Evolutionary conservation across 2,888 invertebrate species (phyloP).

Genomic region (Rambutsinella grinnellia): DNA sequence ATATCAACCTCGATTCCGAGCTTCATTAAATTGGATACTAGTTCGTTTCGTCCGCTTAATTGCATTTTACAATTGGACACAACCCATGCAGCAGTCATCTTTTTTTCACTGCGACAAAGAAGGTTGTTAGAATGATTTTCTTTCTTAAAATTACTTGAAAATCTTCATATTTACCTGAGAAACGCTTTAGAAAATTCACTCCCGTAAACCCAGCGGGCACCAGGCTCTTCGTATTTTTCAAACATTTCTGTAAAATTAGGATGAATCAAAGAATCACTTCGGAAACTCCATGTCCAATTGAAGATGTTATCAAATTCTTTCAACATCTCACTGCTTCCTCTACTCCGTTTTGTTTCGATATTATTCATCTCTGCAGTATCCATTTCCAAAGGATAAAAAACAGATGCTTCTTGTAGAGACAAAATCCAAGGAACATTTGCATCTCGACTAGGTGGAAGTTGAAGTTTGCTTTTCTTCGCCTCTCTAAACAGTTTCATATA

Average conservation of each 20-base stretch:
- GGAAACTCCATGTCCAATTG: slow-evolving; percentile 42
- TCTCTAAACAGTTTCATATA: not conserved
- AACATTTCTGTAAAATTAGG: slow-evolving; percentile 4
- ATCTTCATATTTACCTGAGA: no score
- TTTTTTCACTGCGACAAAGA: not conserved
- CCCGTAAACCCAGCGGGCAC: not conserved
- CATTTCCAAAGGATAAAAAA: not conserved
- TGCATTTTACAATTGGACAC: slow-evolving; percentile 27
- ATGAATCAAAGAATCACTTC: slow-evolving; percentile 20
- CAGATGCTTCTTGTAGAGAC: not conserved
- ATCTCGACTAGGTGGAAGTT: not conserved
- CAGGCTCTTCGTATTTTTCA: not conserved
- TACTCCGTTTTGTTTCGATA: no score
- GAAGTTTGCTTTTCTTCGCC: not conserved
- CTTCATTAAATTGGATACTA: not conserved
- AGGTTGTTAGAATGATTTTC: not conserved
- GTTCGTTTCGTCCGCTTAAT: slow-evolving; percentile 17
- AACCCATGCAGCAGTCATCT: slow-evolving; percentile 36
- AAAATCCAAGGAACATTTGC: not conserved
- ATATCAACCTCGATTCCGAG: slow-evolving; percentile 20
- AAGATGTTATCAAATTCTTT: slow-evolving; percentile 23
- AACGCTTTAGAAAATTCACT: not conserved
- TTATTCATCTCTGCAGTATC: no score
- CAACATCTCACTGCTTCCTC: no score
- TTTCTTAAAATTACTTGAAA: not conserved